A percentile compares a stretch with the other conserved stretches of the same genome.
Conservation (phyloP, 2,888 invertebrate species). For the Microctonus brassicae region DNA sequence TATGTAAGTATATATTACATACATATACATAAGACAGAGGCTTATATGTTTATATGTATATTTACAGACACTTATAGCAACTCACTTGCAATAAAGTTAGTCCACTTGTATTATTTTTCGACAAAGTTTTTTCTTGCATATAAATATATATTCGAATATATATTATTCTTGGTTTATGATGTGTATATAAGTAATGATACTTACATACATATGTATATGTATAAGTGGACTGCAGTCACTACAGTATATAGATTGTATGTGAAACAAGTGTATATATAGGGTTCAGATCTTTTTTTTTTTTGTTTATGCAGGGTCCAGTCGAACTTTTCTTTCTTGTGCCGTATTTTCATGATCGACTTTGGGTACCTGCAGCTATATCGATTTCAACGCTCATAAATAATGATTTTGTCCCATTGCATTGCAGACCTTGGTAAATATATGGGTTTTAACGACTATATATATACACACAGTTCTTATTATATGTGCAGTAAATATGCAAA, state of each 20-base stretch:
- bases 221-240: no score
- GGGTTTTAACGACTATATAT: conserved; percentile 43
- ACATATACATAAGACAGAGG: background rate
- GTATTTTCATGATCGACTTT: conserved; percentile 62
- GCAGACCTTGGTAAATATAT: conserved; percentile 41
- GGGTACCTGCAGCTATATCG: conserved; percentile 54
- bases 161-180: no score
- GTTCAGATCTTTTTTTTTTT: no score
- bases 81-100: no score
- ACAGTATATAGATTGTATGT: no score
- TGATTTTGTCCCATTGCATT: conserved; percentile 43
- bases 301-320: conserved; percentile 33
- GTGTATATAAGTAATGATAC: no score
- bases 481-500: background rate
- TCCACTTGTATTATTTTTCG: background rate
- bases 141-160: background rate
- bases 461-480: background rate
- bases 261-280: no score
- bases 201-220: no score
- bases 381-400: conserved; percentile 66
- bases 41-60: no score
- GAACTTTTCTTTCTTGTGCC: conserved; percentile 42
- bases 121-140: background rate
- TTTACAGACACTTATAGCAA: no score
- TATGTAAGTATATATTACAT: background rate